These are phyloP conservation scores for Rallus limicola DNA, from an alignment of 2,113 vertebrate genomes.

Conservation along the genomic window DNA sequence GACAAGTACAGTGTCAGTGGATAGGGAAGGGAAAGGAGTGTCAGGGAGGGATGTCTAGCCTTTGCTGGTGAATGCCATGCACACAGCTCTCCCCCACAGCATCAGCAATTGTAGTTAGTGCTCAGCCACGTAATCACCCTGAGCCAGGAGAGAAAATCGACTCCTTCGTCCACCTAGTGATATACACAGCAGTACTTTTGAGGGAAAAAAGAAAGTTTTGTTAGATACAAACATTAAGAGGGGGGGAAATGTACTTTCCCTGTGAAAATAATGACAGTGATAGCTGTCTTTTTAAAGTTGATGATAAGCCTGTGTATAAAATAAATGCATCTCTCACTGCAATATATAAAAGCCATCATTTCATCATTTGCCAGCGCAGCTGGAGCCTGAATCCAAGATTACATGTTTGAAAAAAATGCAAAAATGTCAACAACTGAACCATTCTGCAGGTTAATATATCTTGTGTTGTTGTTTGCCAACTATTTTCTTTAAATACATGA, in stretches of 20 bases:
- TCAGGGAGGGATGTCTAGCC: neutral
- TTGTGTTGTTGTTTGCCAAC: neutral
- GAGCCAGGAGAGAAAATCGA: neutral
- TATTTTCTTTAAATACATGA: neutral
- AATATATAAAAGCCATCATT: neutral
- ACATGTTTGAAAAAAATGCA: neutral
- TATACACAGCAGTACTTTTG: constrained; percentile 3
- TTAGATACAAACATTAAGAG: neutral
- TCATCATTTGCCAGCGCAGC: neutral
- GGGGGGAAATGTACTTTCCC: neutral
- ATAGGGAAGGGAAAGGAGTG: neutral
- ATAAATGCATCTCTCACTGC: constrained; percentile 56
- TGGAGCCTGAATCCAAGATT: neutral
- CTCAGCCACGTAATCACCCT: neutral
- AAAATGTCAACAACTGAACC: neutral
- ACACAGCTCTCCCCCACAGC: neutral
- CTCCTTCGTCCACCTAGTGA: neutral
- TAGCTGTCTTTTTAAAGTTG: constrained; percentile 9
- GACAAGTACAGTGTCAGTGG: neutral
- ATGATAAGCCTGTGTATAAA: constrained; percentile 20
- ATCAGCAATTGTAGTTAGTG: neutral
- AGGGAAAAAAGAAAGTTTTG: neutral
- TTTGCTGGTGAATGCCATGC: neutral
- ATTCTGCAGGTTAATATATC: neutral
- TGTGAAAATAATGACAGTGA: neutral